Conservation (phyloP, 2,888 invertebrate species). For the Mythimna impura region DNA sequence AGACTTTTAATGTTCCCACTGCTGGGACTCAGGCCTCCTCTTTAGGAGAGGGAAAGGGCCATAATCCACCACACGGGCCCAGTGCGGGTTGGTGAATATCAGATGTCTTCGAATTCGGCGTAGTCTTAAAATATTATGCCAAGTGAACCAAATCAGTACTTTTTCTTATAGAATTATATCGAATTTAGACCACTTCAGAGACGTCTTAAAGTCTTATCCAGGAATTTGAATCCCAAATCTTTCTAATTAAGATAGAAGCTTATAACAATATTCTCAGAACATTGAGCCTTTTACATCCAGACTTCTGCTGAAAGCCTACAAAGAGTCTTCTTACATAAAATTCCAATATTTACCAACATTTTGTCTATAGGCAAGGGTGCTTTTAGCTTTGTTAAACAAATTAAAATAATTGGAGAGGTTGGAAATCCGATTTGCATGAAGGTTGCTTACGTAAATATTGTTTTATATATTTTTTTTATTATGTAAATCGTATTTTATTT, state of each 20-base stretch:
- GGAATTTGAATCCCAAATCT: neutral
- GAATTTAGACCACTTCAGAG: slow-evolving; percentile 3
- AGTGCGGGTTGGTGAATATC: too few species aligned
- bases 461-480: too few species aligned
- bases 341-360: slow-evolving; percentile 13
- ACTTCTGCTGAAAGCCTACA: slow-evolving; percentile 4
- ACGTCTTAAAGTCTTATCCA: neutral
- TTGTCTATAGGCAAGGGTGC: neutral
- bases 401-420: neutral
- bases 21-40: too few species aligned
- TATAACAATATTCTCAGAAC: slow-evolving; percentile 6
- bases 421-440: slow-evolving; percentile 22
- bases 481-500: neutral
- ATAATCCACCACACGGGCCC: too few species aligned
- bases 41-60: too few species aligned
- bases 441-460: slow-evolving; percentile 12
- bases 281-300: slow-evolving; percentile 2
- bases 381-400: slow-evolving; percentile 20
- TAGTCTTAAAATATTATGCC: too few species aligned
- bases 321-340: slow-evolving; percentile 10
- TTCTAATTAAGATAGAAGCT: slow-evolving; percentile 9
- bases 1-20: too few species aligned
- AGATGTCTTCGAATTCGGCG: too few species aligned
- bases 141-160: neutral
- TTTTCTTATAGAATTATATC: neutral